A percentile compares a stretch with the other conserved stretches of the same genome.
phyloP scores from a whole-genome alignment of 1,140 invertebrate genomes.

The Drosophila santomea region DNA sequence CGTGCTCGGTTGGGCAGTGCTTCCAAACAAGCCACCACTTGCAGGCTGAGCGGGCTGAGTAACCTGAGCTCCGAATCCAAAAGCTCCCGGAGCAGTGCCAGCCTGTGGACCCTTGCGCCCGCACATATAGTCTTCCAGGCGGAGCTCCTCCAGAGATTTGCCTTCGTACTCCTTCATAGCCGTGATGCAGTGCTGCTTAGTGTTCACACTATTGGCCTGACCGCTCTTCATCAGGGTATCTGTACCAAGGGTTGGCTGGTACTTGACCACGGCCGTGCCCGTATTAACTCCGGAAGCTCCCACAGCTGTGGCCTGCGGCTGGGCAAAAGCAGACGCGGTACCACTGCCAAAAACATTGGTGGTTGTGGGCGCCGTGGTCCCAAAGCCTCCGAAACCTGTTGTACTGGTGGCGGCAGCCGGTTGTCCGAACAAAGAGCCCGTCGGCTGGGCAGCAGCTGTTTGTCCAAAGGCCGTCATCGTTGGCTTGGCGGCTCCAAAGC shows the following conservation, averaged over 20 bases:
- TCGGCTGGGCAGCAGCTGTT: slow-evolving; percentile 79
- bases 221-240: slow-evolving; percentile 97
- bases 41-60: slow-evolving; percentile 66
- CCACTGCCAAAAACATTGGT: slow-evolving; percentile 87
- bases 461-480: slow-evolving; percentile 87
- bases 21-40: slow-evolving; percentile 84
- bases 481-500: slow-evolving; percentile 88
- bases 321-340: slow-evolving; percentile 74
- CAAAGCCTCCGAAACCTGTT: slow-evolving; percentile 86
- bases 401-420: slow-evolving; percentile 84
- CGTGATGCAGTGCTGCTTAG: slow-evolving; percentile 97
- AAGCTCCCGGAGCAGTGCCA: slow-evolving; percentile 85
- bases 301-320: slow-evolving; percentile 77
- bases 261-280: slow-evolving; percentile 93
- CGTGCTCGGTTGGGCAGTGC: slow-evolving; percentile 63
- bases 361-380: slow-evolving; percentile 86
- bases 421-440: slow-evolving; percentile 87
- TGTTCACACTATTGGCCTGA: slow-evolving; percentile 92
- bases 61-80: slow-evolving; percentile 85
- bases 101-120: slow-evolving; percentile 91
- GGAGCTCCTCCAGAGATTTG: slow-evolving; percentile 97
- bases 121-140: slow-evolving; percentile 96
- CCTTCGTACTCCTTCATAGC: slow-evolving; percentile 99
- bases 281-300: slow-evolving; percentile 78
- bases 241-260: slow-evolving; percentile 93